A percentile compares a stretch with the other conserved stretches of the same genome.
phyloP scores from a whole-genome alignment of 1,140 invertebrate genomes.

The Pseudomyrmex concolor region DNA sequence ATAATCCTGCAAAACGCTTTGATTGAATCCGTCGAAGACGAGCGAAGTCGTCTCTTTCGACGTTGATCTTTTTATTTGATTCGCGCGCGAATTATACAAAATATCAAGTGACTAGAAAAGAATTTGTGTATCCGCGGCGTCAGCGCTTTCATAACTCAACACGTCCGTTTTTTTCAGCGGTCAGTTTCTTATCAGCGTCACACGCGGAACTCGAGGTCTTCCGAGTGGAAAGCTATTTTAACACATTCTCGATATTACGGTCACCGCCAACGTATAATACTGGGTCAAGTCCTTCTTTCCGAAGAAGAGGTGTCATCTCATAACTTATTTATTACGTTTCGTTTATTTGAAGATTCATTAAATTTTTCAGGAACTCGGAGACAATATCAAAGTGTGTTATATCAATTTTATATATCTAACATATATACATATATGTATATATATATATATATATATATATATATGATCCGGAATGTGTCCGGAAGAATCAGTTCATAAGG shows the following conservation, averaged over 20 bases:
- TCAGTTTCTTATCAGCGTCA: slow-evolving; percentile 38
- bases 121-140: slow-evolving; percentile 54
- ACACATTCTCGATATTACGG: slow-evolving; percentile 10
- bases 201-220: neutral
- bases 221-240: slow-evolving; percentile 26
- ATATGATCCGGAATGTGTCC: no score
- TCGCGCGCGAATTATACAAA: slow-evolving; percentile 1
- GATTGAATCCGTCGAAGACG: no score
- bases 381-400: no score
- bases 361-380: neutral
- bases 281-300: neutral
- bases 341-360: neutral
- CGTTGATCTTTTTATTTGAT: neutral
- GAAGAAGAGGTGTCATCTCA: neutral
- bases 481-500: neutral
- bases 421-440: neutral
- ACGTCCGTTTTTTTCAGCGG: slow-evolving; percentile 25
- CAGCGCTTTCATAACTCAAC: slow-evolving; percentile 40
- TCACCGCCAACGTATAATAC: neutral
- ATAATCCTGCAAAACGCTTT: no score
- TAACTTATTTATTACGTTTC: no score
- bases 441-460: no score
- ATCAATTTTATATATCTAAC: neutral
- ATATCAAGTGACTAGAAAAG: slow-evolving; percentile 6
- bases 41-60: neutral